Base-by-base conservation (phyloP, 2,888 invertebrate genomes). In the Gibbula magus region DNA sequence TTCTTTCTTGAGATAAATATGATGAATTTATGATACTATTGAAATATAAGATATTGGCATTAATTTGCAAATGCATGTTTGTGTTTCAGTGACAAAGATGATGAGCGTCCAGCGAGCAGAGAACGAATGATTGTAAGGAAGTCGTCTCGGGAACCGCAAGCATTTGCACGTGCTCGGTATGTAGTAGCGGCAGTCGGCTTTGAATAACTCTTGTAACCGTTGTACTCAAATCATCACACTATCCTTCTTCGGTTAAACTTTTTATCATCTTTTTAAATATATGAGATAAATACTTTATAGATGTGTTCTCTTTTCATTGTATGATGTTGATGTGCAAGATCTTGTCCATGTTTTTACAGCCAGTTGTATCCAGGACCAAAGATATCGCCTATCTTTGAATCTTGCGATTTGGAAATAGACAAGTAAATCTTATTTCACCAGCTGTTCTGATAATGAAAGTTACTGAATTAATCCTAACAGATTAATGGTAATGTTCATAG, bases 121-220 rank as follows among this genome's bases (percentile, higher is more conserved):
- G 76, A 75, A 5, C 22, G 70, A n/a, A 35, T 79, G 54, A 66
- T 76, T 76, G 66, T 75, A 16, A 29, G 79, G 29, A 81, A 77
- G 45, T 29, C 73, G 5, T 16, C 75, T 10, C 53, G 61, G 20
- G 84, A 84, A 74, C 81, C 79, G 16, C 80, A 83, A 66, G 81
- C 80, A 4, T 84, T 84, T 81, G 84, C 84, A n/a, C 79, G 84
- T 70, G 84, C 84, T 29, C 83, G 84, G 84, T 84, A 67, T 56
- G 81, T 61, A 29, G 45, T 45, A 45, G 45, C 45, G 45, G 45
- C 45, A 45, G 45, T 45, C 45, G 45, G 45, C 45, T 45, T 45
- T 35, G 13, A 8, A 45, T 45, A 45, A 45, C 45, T 45, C 45
- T 8, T 45, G 45, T 45, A 45, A 45, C 45, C 13, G 45, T 45